Evolutionary conservation across 1,140 invertebrate genomes (phyloP).

Genomic region (Macrobrachium nipponense): DNA sequence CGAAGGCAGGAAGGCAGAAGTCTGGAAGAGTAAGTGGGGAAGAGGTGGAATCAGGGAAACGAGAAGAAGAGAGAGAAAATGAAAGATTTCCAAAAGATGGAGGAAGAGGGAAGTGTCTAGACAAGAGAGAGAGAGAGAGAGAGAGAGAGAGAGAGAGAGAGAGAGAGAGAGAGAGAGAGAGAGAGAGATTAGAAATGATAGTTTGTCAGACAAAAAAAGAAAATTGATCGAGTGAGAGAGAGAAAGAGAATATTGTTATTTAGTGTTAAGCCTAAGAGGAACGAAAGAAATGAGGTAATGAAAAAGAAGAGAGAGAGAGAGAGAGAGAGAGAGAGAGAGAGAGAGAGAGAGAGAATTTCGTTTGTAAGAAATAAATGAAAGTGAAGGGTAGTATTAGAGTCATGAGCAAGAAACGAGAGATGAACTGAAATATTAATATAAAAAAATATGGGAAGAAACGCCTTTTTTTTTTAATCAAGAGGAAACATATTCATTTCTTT

Average conservation of each 20-base stretch:
- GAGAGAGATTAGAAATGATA: too few relatives aligned
- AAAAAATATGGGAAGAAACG: neutral
- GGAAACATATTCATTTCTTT: neutral
- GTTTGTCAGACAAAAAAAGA: too few relatives aligned
- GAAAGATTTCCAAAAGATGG: too few relatives aligned
- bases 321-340: neutral
- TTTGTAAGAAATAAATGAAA: neutral
- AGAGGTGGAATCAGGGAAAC: neutral
- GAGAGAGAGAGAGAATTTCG: neutral
- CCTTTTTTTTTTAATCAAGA: neutral
- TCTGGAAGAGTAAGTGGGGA: neutral
- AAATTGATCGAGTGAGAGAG: conserved; percentile 13
- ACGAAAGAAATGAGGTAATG: too few relatives aligned
- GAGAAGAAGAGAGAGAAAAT: neutral
- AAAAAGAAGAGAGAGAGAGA: conserved; percentile 13
- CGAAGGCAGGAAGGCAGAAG: too few relatives aligned
- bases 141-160: conserved; percentile 37
- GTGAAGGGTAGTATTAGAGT: neutral
- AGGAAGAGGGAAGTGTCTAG: too few relatives aligned
- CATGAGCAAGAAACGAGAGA: neutral
- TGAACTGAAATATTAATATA: neutral
- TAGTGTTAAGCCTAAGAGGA: too few relatives aligned
- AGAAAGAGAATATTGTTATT: conserved; percentile 1
- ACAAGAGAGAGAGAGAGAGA: neutral
- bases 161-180: conserved; percentile 6